These are phyloP conservation scores for Coryphaenoides rupestris DNA, from an alignment of 2,113 vertebrate species.

Conservation along the genomic window DNA sequence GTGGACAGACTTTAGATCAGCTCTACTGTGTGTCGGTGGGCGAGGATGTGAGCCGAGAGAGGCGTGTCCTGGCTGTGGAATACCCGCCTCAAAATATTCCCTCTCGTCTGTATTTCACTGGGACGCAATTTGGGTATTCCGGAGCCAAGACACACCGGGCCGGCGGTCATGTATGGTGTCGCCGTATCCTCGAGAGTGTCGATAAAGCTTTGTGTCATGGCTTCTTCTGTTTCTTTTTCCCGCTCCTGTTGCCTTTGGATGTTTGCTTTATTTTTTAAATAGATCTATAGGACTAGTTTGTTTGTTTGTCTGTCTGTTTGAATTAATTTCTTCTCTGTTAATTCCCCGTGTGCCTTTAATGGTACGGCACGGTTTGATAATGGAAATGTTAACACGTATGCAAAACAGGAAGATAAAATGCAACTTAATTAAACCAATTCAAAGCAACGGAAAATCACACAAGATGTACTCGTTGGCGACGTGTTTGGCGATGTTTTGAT, in stretches of 20 bases:
- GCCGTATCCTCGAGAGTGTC: constrained; percentile 53
- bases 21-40: constrained; percentile 3
- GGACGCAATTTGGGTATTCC: neutral
- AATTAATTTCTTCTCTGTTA: neutral
- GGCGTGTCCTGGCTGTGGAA: constrained; percentile 54
- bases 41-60: neutral
- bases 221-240: constrained; percentile 40
- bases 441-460: no score
- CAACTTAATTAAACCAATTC: no score
- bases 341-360: no score
- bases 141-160: constrained; percentile 48
- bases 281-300: no score
- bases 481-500: no score
- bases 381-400: no score
- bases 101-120: constrained; percentile 20
- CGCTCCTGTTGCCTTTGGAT: constrained; percentile 16
- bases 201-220: constrained; percentile 43
- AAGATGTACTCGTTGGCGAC: no score
- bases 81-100: no score
- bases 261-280: constrained; percentile 11
- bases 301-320: constrained; percentile 8
- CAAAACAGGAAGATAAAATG: no score
- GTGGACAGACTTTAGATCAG: constrained; percentile 26
- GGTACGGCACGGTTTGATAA: no score
- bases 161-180: constrained; percentile 38